Base-by-base conservation (phyloP, 2,888 invertebrate species). In the Crossocerus cetratus region DNA sequence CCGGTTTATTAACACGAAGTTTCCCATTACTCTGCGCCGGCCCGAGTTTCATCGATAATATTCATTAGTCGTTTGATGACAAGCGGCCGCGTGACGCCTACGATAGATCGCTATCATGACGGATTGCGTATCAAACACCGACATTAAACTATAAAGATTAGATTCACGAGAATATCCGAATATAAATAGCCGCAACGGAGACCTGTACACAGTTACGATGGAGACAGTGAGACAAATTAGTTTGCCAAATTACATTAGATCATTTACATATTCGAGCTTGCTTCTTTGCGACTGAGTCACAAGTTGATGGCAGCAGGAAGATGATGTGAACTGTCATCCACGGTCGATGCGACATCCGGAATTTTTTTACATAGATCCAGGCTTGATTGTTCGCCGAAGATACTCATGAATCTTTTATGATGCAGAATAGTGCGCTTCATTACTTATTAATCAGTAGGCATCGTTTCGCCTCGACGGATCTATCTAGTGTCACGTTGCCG, bases 61-160 rank as follows among this genome's bases (percentile, higher is more conserved):
- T 63, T 68, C 59, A 69, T 76, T 78, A 74, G 68, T 54, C 45
- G 16, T 14, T 71, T 58, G 56, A 58, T 58, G 65, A 72, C 65
- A 73, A 61, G 55, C 54, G 23, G 57, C 45, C 57, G 69, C 65
- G 44, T 61, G 69, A 76, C 32, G 5, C 32, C 32, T 8, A 11
- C 69, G 67, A 54, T 2, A 2, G 44, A 49, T 61, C 61, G 64
- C 61, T 67, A 76, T 76, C 76, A 44, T 45, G 66, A 67, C 74
- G 60, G 55, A 16, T 63, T 56, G 53, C 32, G 62, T 61, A 63
- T 65, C 53, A 54, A 2, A 8, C 3, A 20, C 3, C 13, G 59
- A 43, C 18, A 43, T 49, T 16, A 49, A 49, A 49, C 49, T 49
- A 49, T 49, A 20, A 49, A 55, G 55, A 55, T 55, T 55, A 55